These are phyloP conservation scores for Neoscelio sp. DNA, from an alignment of 2,888 invertebrate genomes.

Conservation along the genomic window DNA sequence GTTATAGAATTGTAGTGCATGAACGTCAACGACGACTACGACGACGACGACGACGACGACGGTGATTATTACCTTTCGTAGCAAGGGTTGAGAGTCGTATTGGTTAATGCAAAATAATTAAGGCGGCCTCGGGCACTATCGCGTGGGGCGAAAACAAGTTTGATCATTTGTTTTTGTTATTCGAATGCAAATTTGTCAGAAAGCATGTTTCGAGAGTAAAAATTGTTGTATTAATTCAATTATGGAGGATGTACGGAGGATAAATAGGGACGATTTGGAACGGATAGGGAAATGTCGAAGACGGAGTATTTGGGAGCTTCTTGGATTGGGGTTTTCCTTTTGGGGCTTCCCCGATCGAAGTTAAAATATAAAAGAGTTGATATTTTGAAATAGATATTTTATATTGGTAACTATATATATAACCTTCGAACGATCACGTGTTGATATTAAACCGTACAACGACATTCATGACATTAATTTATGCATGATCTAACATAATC, in stretches of 20 bases:
- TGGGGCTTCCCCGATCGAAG: too few relatives aligned
- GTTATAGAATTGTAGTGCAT: constrained; percentile 61
- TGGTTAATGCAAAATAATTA: constrained; percentile 58
- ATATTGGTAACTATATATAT: constrained; percentile 13
- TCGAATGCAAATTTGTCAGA: constrained; percentile 37
- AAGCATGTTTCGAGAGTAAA: constrained; percentile 4
- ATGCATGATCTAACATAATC: constrained; percentile 15
- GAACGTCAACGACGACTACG: constrained; percentile 46
- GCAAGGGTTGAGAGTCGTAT: constrained; percentile 33
- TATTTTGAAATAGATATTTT: constrained; percentile 1
- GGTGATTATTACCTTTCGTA: constrained; percentile 36
- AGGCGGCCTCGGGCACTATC: constrained; percentile 34
- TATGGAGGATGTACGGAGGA: background rate
- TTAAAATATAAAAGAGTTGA: too few relatives aligned
- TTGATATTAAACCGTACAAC: constrained; percentile 23
- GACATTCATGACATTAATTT: constrained; percentile 33
- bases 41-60: constrained; percentile 20
- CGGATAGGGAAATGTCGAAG: too few relatives aligned
- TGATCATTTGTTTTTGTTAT: constrained; percentile 48
- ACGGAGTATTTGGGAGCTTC: too few relatives aligned
- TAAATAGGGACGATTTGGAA: too few relatives aligned
- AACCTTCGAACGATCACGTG: constrained; percentile 17
- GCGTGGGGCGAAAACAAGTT: constrained; percentile 13
- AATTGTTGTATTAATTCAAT: constrained; percentile 23
- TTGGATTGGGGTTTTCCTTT: too few relatives aligned